A percentile compares a stretch with the other conserved stretches of the same genome.
Evolutionary conservation across 2,797 vertebrate species (phyloP).

Genomic region (Spinus pinus): DNA sequence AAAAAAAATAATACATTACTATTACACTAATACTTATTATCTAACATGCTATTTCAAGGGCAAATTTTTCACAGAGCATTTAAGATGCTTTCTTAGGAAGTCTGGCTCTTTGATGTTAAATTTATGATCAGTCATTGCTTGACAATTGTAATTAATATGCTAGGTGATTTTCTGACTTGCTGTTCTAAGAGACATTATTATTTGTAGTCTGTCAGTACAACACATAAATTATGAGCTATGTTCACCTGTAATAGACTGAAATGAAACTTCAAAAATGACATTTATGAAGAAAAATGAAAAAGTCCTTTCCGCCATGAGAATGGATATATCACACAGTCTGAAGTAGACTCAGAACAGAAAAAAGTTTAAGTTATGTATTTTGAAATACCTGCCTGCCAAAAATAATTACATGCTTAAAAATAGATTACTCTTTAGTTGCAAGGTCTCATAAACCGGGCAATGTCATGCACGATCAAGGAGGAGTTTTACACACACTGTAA

Average conservation of each 20-base stretch:
- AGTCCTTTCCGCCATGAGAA: neutral
- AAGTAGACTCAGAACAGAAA: neutral
- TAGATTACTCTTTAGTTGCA: neutral
- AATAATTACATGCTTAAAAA: conserved; percentile 30
- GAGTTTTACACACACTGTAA: neutral
- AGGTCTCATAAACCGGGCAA: neutral
- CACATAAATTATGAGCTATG: conserved; percentile 53
- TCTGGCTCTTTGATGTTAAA: conserved; percentile 29
- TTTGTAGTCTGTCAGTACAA: conserved; percentile 57
- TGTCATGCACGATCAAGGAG: neutral
- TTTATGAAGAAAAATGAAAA: conserved; percentile 65
- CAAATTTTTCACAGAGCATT: neutral
- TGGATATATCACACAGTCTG: neutral
- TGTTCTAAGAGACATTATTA: conserved; percentile 54
- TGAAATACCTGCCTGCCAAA: conserved; percentile 31
- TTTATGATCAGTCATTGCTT: conserved; percentile 53
- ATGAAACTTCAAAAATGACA: conserved; percentile 65
- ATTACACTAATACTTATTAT: neutral
- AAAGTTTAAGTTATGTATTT: neutral
- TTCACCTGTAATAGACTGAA: conserved; percentile 53
- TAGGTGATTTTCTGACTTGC: conserved; percentile 40
- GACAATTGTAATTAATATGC: conserved; percentile 57
- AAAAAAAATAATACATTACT: neutral
- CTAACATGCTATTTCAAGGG: conserved; percentile 24
- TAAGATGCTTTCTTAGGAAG: conserved; percentile 46